These are phyloP conservation scores for Sesia apiformis DNA, from an alignment of 2,888 invertebrate genomes.

Conservation along the genomic window DNA sequence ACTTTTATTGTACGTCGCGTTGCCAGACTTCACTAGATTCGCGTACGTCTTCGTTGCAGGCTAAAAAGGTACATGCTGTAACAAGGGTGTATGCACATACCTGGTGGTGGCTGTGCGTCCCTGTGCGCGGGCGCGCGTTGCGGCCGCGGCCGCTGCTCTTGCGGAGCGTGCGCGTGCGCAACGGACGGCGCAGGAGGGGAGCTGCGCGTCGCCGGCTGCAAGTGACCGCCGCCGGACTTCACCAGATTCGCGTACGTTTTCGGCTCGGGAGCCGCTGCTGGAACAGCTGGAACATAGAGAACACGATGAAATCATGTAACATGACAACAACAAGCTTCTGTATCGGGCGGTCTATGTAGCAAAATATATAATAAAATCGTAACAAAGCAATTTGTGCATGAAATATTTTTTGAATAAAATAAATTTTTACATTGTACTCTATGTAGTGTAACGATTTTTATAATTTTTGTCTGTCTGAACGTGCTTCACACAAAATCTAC, in stretches of 20 bases:
- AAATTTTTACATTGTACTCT: too few species aligned
- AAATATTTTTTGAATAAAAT: too few species aligned
- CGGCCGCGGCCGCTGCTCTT: constrained; percentile 17
- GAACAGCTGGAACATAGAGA: neutral
- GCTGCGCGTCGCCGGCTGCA: constrained; percentile 11
- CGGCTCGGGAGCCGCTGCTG: constrained; percentile 74
- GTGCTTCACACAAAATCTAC: too few species aligned
- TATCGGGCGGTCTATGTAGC: too few species aligned
- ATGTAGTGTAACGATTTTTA: too few species aligned
- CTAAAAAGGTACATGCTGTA: too few species aligned
- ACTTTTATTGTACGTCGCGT: constrained; percentile 6
- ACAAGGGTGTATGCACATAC: constrained; percentile 4
- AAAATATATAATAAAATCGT: too few species aligned
- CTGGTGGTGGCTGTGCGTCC: constrained; percentile 13
- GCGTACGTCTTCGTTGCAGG: too few species aligned
- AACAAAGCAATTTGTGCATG: too few species aligned
- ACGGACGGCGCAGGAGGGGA: constrained; percentile 22
- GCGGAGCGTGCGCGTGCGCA: constrained; percentile 17
- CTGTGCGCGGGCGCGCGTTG: constrained; percentile 21
- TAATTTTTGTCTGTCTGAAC: too few species aligned
- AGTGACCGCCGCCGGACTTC: constrained; percentile 69
- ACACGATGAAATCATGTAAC: too few species aligned
- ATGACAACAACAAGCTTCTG: neutral
- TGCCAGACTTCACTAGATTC: neutral
- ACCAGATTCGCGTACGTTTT: constrained; percentile 92